Conservation (phyloP, 92 coral and sea anemone genomes). For the Muricea muricata region DNA sequence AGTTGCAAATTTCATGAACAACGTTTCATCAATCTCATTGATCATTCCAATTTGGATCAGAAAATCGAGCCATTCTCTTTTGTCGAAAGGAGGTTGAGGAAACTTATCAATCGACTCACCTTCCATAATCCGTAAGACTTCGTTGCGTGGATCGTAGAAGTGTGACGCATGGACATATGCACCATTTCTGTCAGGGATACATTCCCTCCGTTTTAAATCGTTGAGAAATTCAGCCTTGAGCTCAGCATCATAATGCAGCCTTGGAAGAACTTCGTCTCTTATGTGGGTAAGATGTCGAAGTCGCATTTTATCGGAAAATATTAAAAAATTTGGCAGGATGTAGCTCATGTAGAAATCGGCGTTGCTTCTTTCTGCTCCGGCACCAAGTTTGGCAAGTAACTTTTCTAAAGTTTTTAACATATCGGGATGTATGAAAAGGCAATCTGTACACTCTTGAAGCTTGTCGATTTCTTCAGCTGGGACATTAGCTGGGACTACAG, state of each 20-base stretch:
- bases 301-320: conserved; percentile 63
- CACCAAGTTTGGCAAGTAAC: not conserved
- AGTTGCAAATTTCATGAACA: conserved; percentile 67
- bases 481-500: conserved; percentile 39
- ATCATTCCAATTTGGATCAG: conserved; percentile 74
- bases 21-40: conserved; percentile 54
- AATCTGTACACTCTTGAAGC: not conserved
- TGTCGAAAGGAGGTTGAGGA: conserved; percentile 73
- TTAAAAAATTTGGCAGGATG: conserved; percentile 76
- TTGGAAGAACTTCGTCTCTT: conserved; percentile 47
- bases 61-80: conserved; percentile 66
- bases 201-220: conserved; percentile 48
- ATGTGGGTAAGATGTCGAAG: conserved; percentile 68
- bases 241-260: not conserved
- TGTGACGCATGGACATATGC: conserved; percentile 62
- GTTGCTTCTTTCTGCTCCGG: conserved; percentile 13
- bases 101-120: conserved; percentile 41
- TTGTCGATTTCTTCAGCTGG: conserved; percentile 30
- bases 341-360: conserved; percentile 73
- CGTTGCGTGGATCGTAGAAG: conserved; percentile 78
- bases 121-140: conserved; percentile 79
- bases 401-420: not conserved
- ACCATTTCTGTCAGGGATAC: conserved; percentile 75
- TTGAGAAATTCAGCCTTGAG: conserved; percentile 40
- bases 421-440: conserved; percentile 32